Base-by-base conservation (phyloP, 2,113 vertebrate genomes). In the Oryzias javanicus region DNA sequence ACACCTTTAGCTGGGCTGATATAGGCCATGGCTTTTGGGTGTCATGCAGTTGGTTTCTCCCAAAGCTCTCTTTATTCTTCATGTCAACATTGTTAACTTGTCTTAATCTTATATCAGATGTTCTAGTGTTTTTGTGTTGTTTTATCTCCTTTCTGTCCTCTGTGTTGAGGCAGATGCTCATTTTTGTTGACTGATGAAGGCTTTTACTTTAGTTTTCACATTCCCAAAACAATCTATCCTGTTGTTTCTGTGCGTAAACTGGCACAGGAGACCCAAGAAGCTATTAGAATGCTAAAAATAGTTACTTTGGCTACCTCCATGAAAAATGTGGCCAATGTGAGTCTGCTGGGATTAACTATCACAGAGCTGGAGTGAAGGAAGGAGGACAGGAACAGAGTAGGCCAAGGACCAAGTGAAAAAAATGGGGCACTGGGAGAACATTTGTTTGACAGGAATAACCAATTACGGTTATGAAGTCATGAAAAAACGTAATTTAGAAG, bases 321-420 rank as follows among this genome's bases (percentile, higher is more conserved):
- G 25, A 20, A 70, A 82, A 82, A 85, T 55, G 17, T 47, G 53
- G 79, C 59, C 76, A 84, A 65, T n/a, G 55, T 54, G 54, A 64
- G 70, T 4, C 42, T 70, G 67, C 25, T 20, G 74, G 59, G 83
- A 73, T 69, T 72, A 73, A 45, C 27, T 24, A 44, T 55, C 58
- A 62, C 40, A 56, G 64, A 59, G 20, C 46, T 3, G 19, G 27
- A 50, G 42, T 61, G 19, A 48, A 64, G 55, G 59, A 59, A 55
- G 50, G 67, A 79, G 72, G 35, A 65, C 48, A 49, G 27, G 10
- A 54, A 12, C 24, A 70, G 17, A 70, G 18, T 40, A 78, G 56
- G 62, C 51, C 70, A 67, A 76, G 64, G 79, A 68, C 56, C 60
- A 47, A 56, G 18, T 2, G 14, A 55, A 78, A 67, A 22, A 79